Base-by-base conservation (phyloP, 2,113 vertebrate genomes). In the Natator depressus region DNA sequence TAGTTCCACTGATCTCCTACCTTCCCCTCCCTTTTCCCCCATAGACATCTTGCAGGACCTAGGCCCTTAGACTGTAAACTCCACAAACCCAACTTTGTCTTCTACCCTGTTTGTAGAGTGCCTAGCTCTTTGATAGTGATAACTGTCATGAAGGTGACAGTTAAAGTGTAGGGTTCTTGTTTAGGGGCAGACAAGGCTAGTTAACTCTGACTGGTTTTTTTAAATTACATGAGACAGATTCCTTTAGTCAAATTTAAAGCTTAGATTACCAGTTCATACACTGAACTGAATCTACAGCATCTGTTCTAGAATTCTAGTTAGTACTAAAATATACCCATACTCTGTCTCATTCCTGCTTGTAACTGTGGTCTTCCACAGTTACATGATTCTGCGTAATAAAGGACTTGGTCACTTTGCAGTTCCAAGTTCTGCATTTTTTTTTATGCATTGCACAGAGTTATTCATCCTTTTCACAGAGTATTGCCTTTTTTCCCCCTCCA, bases 401-500 rank as follows among this genome's bases (percentile, higher is more conserved):
- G 47, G 25, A 51, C 91, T 94, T 96, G 49, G 72, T 91, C 95
- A 91, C 89, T 88, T 38, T 9, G 54, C 69, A 89, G 86, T 83
- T 94, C 88, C 81, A 80, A 42, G 46, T 16, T n/a, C 84, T 82
- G 31, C 95, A 93, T 96, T 96, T 95, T 96, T 95, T n/a, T 95
- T 96, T 54, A 62, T 72, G 93, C 89, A 72, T 95, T 96, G 93
- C 94, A 94, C 80, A 96, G 84, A 94, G 88, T 91, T 94, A 97
- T 96, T 96, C 95, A 96, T 97, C 94, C 97, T 93, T 93, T 94
- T 95, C 87, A 8, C 89, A 88, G 89, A 89, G 86, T 80, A 54
- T 89, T 84, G 86, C 84, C 84, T 3, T 19, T 62, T 6, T 10
- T 6, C 84, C 50, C 80, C 89, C 85, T 97, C 90, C 93, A 49